phyloP scores from a whole-genome alignment of 2,113 vertebrate genomes.

The Beaufortia kweichowensis region DNA sequence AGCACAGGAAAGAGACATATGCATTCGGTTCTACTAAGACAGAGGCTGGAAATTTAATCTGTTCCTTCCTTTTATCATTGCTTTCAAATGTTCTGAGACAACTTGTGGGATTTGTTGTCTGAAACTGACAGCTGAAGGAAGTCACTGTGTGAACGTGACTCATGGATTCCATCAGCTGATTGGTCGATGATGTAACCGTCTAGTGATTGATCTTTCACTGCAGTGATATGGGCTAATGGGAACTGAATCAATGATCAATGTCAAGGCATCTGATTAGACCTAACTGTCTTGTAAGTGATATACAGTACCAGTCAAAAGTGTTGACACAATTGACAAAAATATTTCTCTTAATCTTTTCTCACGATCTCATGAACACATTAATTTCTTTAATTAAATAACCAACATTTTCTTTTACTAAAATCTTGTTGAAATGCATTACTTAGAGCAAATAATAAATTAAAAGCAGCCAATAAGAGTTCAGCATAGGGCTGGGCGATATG shows the following conservation, averaged over 20 bases:
- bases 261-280: not conserved
- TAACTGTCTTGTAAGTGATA: not conserved
- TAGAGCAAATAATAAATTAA: too few species aligned
- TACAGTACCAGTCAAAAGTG: too few species aligned
- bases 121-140: not conserved
- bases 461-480: too few species aligned
- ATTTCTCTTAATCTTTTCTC: too few species aligned
- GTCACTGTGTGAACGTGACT: not conserved
- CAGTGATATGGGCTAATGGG: slow-evolving; percentile 12
- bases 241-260: slow-evolving; percentile 1
- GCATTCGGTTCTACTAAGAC: not conserved
- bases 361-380: too few species aligned
- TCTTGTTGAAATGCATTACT: too few species aligned
- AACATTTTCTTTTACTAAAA: too few species aligned
- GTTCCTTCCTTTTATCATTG: slow-evolving; percentile 45
- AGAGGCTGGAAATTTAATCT: slow-evolving; percentile 35
- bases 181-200: not conserved
- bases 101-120: slow-evolving; percentile 33
- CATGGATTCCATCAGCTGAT: not conserved
- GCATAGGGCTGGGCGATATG: too few species aligned
- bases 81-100: slow-evolving; percentile 39
- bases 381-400: too few species aligned
- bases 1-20: not conserved
- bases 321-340: too few species aligned
- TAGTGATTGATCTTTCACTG: not conserved